phyloP scores from a whole-genome alignment of 2,797 vertebrate species.

The Gambelia wislizenii region DNA sequence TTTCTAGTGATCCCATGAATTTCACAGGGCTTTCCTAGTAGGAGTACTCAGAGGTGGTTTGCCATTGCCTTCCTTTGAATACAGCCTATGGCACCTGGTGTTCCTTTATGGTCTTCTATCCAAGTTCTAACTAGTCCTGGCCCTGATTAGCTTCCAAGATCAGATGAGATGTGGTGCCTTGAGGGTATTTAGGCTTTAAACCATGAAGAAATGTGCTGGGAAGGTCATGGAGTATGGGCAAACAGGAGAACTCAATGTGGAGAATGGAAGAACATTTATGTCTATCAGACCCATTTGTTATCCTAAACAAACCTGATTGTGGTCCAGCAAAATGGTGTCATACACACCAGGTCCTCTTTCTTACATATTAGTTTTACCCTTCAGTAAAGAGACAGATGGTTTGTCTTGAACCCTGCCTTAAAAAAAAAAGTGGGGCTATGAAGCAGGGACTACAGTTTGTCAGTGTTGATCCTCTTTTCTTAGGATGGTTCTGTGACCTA shows the following conservation, averaged over 20 bases:
- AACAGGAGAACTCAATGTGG: neutral
- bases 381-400: neutral
- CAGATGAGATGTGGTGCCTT: too few relatives aligned
- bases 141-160: too few relatives aligned
- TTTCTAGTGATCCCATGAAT: too few relatives aligned
- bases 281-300: too few relatives aligned
- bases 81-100: too few relatives aligned
- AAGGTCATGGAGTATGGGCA: neutral
- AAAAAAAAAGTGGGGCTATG: neutral
- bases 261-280: neutral
- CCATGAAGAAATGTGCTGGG: neutral
- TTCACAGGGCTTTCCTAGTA: too few relatives aligned
- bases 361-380: neutral
- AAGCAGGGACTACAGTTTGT: neutral
- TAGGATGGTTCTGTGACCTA: neutral
- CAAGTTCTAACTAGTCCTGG: too few relatives aligned
- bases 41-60: too few relatives aligned
- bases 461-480: neutral
- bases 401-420: neutral
- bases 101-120: too few relatives aligned
- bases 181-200: too few relatives aligned
- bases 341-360: neutral
- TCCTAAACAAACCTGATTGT: neutral
- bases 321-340: neutral
- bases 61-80: too few relatives aligned